A percentile compares a stretch with the other conserved stretches of the same genome.
Evolutionary conservation across 2,888 invertebrate genomes (phyloP).

Genomic region (Cephus nigrinus): DNA sequence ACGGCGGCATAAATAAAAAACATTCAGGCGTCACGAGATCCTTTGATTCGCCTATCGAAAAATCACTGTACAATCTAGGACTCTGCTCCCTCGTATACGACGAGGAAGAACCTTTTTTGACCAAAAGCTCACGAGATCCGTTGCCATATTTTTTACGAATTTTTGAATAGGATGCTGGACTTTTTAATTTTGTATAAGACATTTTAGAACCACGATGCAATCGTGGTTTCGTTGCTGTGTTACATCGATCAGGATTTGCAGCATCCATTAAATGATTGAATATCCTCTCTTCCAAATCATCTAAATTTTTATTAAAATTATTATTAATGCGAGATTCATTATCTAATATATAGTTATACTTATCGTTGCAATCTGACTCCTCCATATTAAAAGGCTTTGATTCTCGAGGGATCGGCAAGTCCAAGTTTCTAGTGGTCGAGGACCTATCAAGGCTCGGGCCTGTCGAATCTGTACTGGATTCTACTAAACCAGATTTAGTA

Average conservation of each 20-base stretch:
- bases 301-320: background rate
- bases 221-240: slow-evolving; percentile 10
- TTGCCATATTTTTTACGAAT: slow-evolving; percentile 15
- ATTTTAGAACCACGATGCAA: slow-evolving; percentile 20
- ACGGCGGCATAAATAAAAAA: slow-evolving; percentile 22
- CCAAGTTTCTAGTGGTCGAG: slow-evolving; percentile 7
- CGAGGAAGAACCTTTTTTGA: background rate
- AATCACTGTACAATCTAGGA: slow-evolving; percentile 11
- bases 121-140: slow-evolving; percentile 3
- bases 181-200: slow-evolving; percentile 22
- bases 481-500: slow-evolving; percentile 54
- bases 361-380: background rate
- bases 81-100: slow-evolving; percentile 11
- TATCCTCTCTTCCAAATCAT: slow-evolving; percentile 11
- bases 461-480: slow-evolving; percentile 35
- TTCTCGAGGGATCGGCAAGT: slow-evolving; percentile 5
- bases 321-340: background rate
- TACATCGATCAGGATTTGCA: slow-evolving; percentile 5
- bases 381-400: background rate
- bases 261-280: slow-evolving; percentile 11
- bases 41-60: slow-evolving; percentile 12
- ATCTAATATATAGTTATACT: background rate
- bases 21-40: slow-evolving; percentile 23
- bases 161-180: slow-evolving; percentile 24
- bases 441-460: background rate